Conservation (phyloP, 2,113 vertebrate species). For the Dasyornis broadbenti region DNA sequence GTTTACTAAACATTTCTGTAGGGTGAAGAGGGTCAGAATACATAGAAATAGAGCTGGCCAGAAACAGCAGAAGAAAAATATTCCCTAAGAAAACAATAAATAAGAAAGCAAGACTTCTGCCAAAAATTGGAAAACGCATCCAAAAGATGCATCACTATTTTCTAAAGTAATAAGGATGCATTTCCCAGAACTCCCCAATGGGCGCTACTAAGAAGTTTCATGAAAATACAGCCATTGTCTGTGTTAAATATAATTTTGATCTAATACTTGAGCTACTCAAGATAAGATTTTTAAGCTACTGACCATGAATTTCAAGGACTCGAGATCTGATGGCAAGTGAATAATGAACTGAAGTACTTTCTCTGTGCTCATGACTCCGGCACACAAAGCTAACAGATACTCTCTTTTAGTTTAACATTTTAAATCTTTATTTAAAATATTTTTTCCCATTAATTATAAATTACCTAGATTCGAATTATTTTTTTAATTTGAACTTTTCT, state of each 20-base stretch:
- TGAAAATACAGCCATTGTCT: not conserved
- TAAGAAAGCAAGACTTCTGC: not conserved
- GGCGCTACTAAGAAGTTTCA: not conserved
- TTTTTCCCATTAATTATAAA: not conserved
- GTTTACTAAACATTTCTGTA: not conserved
- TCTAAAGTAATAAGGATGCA: not conserved
- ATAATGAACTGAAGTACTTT: not conserved
- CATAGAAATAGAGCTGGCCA: constrained; percentile 14
- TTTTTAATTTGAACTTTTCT: not conserved
- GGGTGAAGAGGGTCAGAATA: not conserved
- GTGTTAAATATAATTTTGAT: not conserved
- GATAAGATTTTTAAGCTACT: not conserved
- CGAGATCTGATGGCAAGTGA: not conserved
- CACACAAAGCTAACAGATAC: not conserved
- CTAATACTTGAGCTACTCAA: not conserved
- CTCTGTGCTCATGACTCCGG: not conserved
- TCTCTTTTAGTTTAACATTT: not conserved
- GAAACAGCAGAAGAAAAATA: constrained; percentile 1
- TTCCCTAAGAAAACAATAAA: not conserved
- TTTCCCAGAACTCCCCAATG: not conserved
- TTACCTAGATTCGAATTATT: not conserved
- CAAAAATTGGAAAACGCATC: not conserved
- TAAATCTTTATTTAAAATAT: not conserved
- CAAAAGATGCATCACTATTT: not conserved
- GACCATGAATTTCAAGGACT: not conserved